Percentiles rank a stretch among this genome's conserved stretches.
phyloP scores from a whole-genome alignment of 2,888 invertebrate genomes.

The Limulus polyphemus region DNA sequence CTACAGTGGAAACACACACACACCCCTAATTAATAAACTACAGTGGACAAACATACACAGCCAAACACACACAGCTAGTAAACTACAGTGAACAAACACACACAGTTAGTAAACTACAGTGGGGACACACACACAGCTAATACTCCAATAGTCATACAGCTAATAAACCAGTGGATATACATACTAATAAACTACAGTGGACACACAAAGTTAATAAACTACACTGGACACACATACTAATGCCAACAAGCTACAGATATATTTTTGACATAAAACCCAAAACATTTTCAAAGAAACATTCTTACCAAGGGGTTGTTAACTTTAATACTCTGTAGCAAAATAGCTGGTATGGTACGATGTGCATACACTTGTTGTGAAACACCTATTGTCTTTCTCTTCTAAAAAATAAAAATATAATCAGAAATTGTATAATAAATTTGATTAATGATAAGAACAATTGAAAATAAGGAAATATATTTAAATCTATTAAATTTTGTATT shows the following conservation, averaged over 20 bases:
- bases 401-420: slow-evolving; percentile 1
- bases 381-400: slow-evolving; percentile 21
- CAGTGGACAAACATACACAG: slow-evolving; percentile 9
- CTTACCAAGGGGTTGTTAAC: slow-evolving; percentile 55
- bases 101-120: too few relatives aligned
- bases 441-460: too few relatives aligned
- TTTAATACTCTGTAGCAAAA: slow-evolving; percentile 67
- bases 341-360: slow-evolving; percentile 60
- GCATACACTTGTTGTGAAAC: slow-evolving; percentile 51
- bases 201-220: not conserved
- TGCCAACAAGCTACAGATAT: too few relatives aligned
- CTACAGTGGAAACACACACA: not conserved
- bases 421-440: too few relatives aligned
- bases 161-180: too few relatives aligned
- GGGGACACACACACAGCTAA: too few relatives aligned
- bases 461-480: too few relatives aligned
- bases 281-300: slow-evolving; percentile 33
- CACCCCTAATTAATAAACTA: slow-evolving; percentile 29
- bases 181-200: slow-evolving; percentile 1
- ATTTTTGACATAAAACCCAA: too few relatives aligned
- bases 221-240: too few relatives aligned
- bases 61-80: not conserved
- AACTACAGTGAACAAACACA: too few relatives aligned
- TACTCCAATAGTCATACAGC: too few relatives aligned
- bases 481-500: too few relatives aligned